Evolutionary conservation across 2,113 vertebrate genomes (phyloP).

Genomic region (Amazona guildingii): DNA sequence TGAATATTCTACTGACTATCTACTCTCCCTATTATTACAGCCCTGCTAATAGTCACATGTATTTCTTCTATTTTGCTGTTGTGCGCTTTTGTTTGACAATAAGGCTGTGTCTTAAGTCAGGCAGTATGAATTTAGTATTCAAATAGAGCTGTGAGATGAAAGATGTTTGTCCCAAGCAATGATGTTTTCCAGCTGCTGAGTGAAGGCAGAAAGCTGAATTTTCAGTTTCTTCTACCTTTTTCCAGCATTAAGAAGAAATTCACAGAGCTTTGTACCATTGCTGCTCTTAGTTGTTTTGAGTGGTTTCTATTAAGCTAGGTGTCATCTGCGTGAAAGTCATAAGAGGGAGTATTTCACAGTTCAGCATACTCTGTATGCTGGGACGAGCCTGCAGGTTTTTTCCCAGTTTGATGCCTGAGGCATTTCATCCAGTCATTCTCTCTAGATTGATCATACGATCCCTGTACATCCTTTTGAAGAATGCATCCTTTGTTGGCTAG

Average conservation of each 20-base stretch:
- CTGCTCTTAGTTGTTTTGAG: background rate
- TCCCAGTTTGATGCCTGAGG: background rate
- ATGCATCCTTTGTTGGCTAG: background rate
- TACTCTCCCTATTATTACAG: background rate
- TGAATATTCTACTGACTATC: background rate
- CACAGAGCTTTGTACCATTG: background rate
- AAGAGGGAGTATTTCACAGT: background rate
- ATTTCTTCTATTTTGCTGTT: background rate
- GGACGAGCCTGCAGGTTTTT: background rate
- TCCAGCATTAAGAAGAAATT: background rate
- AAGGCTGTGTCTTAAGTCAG: background rate
- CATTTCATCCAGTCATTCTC: background rate
- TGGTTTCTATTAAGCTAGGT: background rate
- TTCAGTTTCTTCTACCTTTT: background rate
- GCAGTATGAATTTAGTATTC: background rate
- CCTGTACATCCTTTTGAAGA: background rate
- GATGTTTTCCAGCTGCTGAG: background rate
- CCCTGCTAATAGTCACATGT: rapidly evolving
- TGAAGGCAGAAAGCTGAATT: background rate
- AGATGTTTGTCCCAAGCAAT: background rate
- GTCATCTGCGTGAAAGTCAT: background rate
- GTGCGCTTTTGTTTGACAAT: background rate
- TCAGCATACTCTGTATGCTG: background rate
- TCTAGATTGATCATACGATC: background rate
- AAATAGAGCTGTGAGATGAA: background rate